Evolutionary conservation across 2,797 vertebrate species (phyloP).

Genomic region (Megalops cyprinoides): DNA sequence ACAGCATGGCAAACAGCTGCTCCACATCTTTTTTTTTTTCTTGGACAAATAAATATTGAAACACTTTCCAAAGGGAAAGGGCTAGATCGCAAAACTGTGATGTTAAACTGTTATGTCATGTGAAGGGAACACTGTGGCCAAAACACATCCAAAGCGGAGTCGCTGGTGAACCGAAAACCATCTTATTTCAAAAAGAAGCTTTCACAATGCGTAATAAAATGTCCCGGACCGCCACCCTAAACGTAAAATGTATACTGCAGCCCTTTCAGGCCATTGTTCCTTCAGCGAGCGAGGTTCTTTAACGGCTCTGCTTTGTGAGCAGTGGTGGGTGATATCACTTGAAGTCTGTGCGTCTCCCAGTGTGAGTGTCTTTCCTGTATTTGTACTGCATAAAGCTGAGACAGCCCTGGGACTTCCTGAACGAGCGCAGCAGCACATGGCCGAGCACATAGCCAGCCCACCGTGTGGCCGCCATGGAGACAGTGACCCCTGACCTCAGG

Average conservation of each 20-base stretch:
- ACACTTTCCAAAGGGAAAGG: conserved; percentile 41
- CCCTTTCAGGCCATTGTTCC: neutral
- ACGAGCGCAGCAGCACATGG: conserved; percentile 60
- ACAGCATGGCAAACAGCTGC: conserved; percentile 63
- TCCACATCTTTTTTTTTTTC: conserved; percentile 55
- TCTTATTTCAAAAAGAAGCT: conserved; percentile 1
- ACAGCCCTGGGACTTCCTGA: conserved; percentile 62
- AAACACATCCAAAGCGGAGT: neutral
- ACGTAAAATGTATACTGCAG: neutral
- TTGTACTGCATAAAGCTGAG: conserved; percentile 65
- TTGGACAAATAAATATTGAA: conserved; percentile 57
- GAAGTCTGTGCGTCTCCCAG: conserved; percentile 21
- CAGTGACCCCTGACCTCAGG: conserved; percentile 69
- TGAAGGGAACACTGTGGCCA: neutral
- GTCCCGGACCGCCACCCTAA: neutral
- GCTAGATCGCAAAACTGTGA: neutral
- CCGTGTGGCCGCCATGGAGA: conserved; percentile 63
- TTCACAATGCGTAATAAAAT: neutral
- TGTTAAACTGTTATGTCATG: neutral
- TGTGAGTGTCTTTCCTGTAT: conserved; percentile 65
- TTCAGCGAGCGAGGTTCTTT: neutral
- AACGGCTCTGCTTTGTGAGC: neutral
- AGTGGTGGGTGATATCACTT: neutral
- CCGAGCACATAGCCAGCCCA: conserved; percentile 61
- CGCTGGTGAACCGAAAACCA: neutral